Conservation (phyloP, 2,888 invertebrate genomes). For the Ormyrus pomaceus region DNA sequence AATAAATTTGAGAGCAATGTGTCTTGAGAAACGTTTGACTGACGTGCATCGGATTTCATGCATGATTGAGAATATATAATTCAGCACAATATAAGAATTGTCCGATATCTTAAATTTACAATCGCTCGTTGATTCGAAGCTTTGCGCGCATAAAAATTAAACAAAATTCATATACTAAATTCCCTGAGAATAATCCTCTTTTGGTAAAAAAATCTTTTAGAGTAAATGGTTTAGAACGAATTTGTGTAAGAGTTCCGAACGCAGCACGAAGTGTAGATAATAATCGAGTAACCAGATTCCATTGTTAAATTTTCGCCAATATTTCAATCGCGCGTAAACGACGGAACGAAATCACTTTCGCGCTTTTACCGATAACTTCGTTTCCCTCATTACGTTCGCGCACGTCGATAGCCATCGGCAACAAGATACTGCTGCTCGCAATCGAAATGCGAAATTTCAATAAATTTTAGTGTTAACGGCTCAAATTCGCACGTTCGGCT, state of each 20-base stretch:
- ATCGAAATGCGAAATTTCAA: background rate
- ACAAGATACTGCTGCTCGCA: no score
- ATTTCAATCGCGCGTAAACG: constrained; percentile 2
- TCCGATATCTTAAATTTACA: no score
- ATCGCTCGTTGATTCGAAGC: no score
- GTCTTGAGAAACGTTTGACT: constrained; percentile 8
- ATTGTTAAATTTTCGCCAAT: background rate
- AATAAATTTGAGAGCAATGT: constrained; percentile 30
- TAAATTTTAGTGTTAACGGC: background rate
- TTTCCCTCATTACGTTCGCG: no score
- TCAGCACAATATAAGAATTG: no score
- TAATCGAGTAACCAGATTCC: background rate
- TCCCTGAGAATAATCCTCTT: no score
- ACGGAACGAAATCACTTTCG: constrained; percentile 4
- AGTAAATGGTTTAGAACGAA: background rate
- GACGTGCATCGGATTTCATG: background rate
- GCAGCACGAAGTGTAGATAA: background rate
- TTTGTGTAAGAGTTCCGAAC: background rate
- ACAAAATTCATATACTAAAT: no score
- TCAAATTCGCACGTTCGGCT: background rate
- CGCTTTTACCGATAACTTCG: background rate
- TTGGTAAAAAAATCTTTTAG: background rate
- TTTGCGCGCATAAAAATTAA: no score
- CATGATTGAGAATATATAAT: background rate
- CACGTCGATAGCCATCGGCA: no score